Evolutionary conservation across 1,140 invertebrate species (phyloP), one percentile per base, ranked within the genome.

Genomic region (Macrosteles quadrilineatus): DNA sequence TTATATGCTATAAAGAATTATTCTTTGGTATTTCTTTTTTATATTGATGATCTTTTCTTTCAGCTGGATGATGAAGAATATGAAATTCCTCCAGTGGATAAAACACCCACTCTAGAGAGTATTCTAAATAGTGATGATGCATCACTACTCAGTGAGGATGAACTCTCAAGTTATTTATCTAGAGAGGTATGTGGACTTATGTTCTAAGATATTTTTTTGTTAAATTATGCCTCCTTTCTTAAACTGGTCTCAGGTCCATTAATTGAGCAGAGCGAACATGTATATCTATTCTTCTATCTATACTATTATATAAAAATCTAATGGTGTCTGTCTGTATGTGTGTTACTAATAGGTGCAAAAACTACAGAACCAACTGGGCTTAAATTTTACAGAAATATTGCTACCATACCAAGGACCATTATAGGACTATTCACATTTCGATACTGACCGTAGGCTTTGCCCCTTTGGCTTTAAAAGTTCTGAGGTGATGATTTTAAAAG

Each of bases 31-130:
- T 43, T 43, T 11, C n/a, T 43, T 9, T 9, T n/a, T n/a, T n/a
- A n/a, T n/a, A n/a, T n/a, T n/a, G 17, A 25, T 53, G 23, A 25
- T 47, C 19, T 43, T 27, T 67, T 47, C 14, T 79, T 83, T 45
- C 67, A 87, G 90, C 81, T 94, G 71, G 91, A 95, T 82, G 92
- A 93, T 83, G 85, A 86, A 27, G 92, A 95, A 80, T 95, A 91
- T 82, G 88, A 91, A 72, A 89, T 95, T 77, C 93, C 93, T 62
- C 84, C 87, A 45, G 86, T 93, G 64, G 88, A 87, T 65, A 86
- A 88, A 76, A 82, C 90, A 71, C 93, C 91, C n/a, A 90, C 93
- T 0, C 81, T 95, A 73, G 93, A 95, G 79, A 93, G 91, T 76
- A 92, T 95, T 76, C 80, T 96, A 36, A 93, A 91, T 81, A 92